Base-by-base conservation (phyloP, 2,888 invertebrate genomes). In the Orchesella flavescens region DNA sequence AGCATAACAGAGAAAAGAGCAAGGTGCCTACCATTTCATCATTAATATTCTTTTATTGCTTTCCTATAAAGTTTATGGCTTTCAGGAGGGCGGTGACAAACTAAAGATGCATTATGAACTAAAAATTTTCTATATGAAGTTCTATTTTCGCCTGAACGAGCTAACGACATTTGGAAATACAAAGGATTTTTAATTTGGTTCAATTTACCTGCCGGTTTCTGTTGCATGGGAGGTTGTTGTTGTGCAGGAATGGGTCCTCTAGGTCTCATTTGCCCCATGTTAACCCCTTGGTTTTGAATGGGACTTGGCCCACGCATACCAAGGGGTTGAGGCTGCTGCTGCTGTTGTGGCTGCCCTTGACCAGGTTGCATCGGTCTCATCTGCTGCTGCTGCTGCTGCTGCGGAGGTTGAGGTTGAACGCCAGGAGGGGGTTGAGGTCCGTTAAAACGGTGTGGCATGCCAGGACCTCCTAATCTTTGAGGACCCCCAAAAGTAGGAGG, bases 401-500 rank as follows among this genome's bases (percentile, higher is more conserved):
- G 63, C 24, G 72, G 75, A 34, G 72, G 78, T 82, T 23, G 85
- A 44, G 83, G 83, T 68, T 85, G 86, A 83, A 87, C 85, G 49
- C 77, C 84, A 9, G 87, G 87, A 15, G 87, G 83, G 24, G 88
- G 89, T 69, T 85, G 87, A 55, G 88, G 87, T 24, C 88, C 89
- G 55, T 86, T 88, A 78, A 87, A 87, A 21, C 88, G 83, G 65
- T 88, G 87, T 55, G 89, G 89, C 65, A 86, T 87, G 4, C 88
- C 89, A 34, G 87, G 87, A 63, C 87, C 88, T 34, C 88, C 88
- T 83, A 85, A 86, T 73, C 88, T 76, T 57, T 85, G 84, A 61
- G 87, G 88, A 34, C 87, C 88, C 17, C 88, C 87, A 78, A 88
- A 87, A n/a, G 84, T 85, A 1, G 88, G 88, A 80, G 88, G 87